Evolutionary conservation across 2,113 vertebrate genomes (phyloP).

Genomic region (Gavia stellata): DNA sequence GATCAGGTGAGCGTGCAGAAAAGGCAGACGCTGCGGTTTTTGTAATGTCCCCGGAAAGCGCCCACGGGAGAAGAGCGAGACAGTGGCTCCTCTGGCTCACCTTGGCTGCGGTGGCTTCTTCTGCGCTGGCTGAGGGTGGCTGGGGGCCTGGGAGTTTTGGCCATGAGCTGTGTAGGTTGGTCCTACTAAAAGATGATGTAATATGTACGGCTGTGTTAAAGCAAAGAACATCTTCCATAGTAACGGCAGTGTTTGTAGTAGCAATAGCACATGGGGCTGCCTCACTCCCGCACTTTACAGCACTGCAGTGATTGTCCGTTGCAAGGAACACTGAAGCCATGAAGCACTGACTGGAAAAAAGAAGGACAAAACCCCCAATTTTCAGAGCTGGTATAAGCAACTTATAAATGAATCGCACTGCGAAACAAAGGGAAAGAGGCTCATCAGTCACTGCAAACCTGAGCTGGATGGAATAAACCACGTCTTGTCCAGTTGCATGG

Average conservation of each 20-base stretch:
- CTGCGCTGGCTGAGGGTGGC: background rate
- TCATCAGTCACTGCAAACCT: background rate
- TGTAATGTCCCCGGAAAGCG: accelerated
- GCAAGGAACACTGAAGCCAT: background rate
- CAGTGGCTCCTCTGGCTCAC: background rate
- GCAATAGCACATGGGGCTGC: background rate
- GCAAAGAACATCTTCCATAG: background rate
- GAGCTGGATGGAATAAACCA: background rate
- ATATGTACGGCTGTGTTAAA: background rate
- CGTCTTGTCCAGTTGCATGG: background rate
- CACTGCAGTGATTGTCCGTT: background rate
- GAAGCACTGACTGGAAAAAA: background rate
- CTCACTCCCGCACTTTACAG: background rate
- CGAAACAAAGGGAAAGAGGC: background rate
- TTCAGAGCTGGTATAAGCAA: background rate
- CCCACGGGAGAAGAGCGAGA: background rate
- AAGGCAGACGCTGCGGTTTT: background rate
- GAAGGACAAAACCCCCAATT: background rate
- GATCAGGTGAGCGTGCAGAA: background rate
- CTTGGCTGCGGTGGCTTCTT: background rate
- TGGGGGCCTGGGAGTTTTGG: background rate
- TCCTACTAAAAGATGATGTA: background rate
- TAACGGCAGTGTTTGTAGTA: background rate
- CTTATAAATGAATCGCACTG: background rate
- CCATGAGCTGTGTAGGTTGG: background rate